Conservation (phyloP, 2,797 vertebrate genomes). For the Amblyopsis hoosieri region DNA sequence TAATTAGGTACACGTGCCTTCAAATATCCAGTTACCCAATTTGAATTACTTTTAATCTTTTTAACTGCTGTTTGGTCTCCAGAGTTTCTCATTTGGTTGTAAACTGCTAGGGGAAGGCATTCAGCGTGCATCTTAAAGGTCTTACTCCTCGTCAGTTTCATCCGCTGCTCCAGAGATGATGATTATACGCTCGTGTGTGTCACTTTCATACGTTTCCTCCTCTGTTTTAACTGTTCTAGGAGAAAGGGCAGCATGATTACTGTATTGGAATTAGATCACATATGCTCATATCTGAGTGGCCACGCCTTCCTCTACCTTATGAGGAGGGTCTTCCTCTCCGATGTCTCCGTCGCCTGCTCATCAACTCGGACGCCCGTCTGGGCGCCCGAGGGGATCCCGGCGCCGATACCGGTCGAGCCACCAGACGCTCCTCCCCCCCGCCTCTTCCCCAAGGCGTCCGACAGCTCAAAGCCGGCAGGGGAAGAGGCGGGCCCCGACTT, state of each 20-base stretch:
- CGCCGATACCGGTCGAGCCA: background rate
- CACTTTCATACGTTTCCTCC: constrained; percentile 63
- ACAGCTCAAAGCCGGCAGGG: background rate
- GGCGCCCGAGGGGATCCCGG: constrained; percentile 41
- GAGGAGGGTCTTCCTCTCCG: constrained; percentile 76
- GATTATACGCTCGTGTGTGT: constrained; percentile 74
- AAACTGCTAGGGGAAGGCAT: background rate
- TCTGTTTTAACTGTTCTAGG: constrained; percentile 81
- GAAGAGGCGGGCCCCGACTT: constrained; percentile 13
- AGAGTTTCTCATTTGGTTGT: too few relatives aligned
- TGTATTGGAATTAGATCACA: background rate
- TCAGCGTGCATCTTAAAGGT: background rate
- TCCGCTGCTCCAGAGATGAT: constrained; percentile 75
- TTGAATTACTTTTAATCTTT: too few relatives aligned
- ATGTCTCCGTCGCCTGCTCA: constrained; percentile 69
- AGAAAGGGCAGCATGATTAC: constrained; percentile 11
- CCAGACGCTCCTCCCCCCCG: background rate
- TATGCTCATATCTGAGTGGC: background rate
- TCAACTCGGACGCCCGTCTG: constrained; percentile 26
- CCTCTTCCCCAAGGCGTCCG: background rate
- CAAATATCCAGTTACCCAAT: too few relatives aligned
- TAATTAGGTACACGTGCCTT: background rate
- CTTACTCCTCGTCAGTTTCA: constrained; percentile 65
- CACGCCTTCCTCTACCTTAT: constrained; percentile 69
- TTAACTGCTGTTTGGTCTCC: too few relatives aligned